A percentile compares a stretch with the other conserved stretches of the same genome.
Conservation (phyloP, 1,140 invertebrate genomes). For the Drosophila lacertosa region DNA sequence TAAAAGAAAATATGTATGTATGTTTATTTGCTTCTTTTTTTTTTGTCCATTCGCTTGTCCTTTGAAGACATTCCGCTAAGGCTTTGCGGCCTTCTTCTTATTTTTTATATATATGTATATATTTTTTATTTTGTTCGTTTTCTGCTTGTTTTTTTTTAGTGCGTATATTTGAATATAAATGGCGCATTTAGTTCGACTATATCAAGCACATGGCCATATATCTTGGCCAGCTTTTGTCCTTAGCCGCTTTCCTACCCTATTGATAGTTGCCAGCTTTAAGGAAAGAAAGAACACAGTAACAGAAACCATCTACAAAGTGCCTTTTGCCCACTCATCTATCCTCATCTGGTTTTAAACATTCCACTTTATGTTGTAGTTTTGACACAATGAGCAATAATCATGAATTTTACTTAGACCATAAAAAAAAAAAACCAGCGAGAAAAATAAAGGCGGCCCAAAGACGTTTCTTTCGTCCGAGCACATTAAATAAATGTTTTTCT, state of each 20-base stretch:
- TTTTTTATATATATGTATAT: slow-evolving; percentile 50
- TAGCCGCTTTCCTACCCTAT: slow-evolving; percentile 35
- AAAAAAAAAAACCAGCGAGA: slow-evolving; percentile 36
- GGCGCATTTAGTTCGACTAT: slow-evolving; percentile 80
- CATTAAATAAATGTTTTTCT: slow-evolving; percentile 82
- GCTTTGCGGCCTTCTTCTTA: slow-evolving; percentile 48
- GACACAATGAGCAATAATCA: slow-evolving; percentile 82
- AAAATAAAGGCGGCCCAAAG: slow-evolving; percentile 16
- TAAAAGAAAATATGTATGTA: slow-evolving; percentile 71
- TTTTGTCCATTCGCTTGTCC: slow-evolving; percentile 61
- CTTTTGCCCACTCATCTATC: slow-evolving; percentile 47
- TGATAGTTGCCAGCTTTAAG: slow-evolving; percentile 64
- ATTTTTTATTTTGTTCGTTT: slow-evolving; percentile 70
- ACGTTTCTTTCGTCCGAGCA: slow-evolving; percentile 66
- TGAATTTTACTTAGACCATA: slow-evolving; percentile 80
- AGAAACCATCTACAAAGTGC: slow-evolving; percentile 20
- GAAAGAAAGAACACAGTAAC: neutral
- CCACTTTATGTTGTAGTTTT: slow-evolving; percentile 81
- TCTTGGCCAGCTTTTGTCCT: slow-evolving; percentile 70
- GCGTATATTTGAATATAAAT: slow-evolving; percentile 83
- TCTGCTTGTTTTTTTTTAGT: slow-evolving; percentile 78
- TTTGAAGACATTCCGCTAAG: slow-evolving; percentile 54
- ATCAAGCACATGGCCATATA: slow-evolving; percentile 80
- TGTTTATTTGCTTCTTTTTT: neutral
- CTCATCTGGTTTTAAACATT: slow-evolving; percentile 78